Evolutionary conservation across 2,113 vertebrate species (phyloP), one percentile per base, ranked within the genome.

Genomic region (Myotis lucifugus): DNA sequence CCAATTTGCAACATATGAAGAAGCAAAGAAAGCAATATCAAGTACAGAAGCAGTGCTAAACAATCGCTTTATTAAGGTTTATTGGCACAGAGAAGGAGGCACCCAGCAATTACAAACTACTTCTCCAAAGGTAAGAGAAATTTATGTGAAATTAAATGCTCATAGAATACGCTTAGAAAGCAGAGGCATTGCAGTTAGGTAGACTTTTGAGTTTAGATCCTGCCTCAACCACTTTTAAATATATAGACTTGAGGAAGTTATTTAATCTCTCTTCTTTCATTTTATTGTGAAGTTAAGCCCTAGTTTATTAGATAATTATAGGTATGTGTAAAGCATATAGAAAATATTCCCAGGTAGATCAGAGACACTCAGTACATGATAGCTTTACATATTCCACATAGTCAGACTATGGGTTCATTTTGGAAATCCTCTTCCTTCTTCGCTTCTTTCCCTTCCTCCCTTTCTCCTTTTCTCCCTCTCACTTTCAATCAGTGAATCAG

Each of bases 41-140:
- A 99, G 99, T 98, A 99, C 99, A 64, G 99, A 99, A 98, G 99
- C 99, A 23, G 99, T 99, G 37, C 98, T 99, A 95, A 99, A 99
- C 97, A 99, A 99, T 98, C 99, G 99, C 34, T 99, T 99, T 97
- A 99, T 99, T 97, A 99, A 98, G 96, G 98, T 99, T 78, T 99
- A 99, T 97, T 99, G 99, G 99, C 99, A 99, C 95, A 99, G 99
- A 97, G 99, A 99, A 81, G 99, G 99, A 93, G 97, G 93, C 32
- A 83, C 98, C 32, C 98, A 97, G 0, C 99, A 98, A 88, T 97
- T 98, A 34, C 98, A 98, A 76, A 81, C 97, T 73, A 72, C 98
- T 56, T 56, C 98, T 4, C 98, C 98, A 88, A 98, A 98, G 98
- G 98, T 99, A 98, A 89, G 90, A 89, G 50, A 52, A 78, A 50